Percentiles rank a stretch among this genome's conserved stretches.
phyloP scores from a whole-genome alignment of 2,888 invertebrate genomes.

The Ectobius pallidus region DNA sequence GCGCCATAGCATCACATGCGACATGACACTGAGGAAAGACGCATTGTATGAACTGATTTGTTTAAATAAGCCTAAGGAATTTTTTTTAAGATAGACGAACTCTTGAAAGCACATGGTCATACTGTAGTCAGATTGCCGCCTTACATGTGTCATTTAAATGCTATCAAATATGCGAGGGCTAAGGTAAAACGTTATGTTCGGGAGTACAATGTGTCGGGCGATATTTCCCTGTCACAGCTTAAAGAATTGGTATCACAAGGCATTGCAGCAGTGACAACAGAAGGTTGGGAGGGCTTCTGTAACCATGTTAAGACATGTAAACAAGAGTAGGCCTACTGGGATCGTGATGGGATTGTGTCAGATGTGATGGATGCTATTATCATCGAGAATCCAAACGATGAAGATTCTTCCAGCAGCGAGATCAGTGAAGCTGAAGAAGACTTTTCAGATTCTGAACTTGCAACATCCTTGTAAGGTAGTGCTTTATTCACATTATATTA shows the following conservation, averaged over 20 bases:
- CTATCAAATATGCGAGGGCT: background rate
- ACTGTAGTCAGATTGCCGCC: background rate
- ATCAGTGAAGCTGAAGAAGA: background rate
- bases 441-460: background rate
- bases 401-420: background rate
- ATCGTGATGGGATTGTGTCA: background rate
- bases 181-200: background rate
- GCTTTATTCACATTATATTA: too few relatives aligned
- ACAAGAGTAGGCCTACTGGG: background rate
- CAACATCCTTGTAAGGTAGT: background rate
- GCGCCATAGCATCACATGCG: background rate
- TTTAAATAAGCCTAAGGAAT: background rate
- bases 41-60: background rate
- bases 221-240: background rate
- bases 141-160: background rate
- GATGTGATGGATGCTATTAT: background rate
- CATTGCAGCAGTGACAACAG: background rate
- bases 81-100: background rate
- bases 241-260: background rate
- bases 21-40: background rate
- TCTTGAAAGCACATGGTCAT: background rate
- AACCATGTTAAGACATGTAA: background rate
- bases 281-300: background rate
- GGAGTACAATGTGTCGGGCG: background rate
- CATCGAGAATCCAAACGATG: background rate